These are phyloP conservation scores for Glaucopsyche alexis DNA, from an alignment of 2,888 invertebrate genomes.

Conservation along the genomic window DNA sequence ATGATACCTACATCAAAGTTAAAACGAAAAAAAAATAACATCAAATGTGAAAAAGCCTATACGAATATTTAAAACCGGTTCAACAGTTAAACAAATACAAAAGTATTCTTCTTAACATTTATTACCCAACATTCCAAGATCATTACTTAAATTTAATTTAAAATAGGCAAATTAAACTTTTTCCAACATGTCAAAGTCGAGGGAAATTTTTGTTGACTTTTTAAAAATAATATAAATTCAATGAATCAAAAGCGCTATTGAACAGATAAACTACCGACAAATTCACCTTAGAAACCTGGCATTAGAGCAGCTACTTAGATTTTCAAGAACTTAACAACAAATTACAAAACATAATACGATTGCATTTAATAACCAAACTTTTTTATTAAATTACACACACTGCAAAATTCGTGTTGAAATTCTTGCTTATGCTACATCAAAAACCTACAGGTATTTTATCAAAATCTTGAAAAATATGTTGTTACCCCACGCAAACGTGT, in stretches of 20 bases:
- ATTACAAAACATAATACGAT: too few relatives aligned
- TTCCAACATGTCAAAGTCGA: too few relatives aligned
- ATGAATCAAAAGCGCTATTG: too few relatives aligned
- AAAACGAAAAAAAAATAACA: neutral
- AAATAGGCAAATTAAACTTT: neutral
- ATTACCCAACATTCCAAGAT: neutral
- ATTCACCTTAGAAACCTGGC: too few relatives aligned
- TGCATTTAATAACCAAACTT: too few relatives aligned
- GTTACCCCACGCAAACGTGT: slow-evolving; percentile 10
- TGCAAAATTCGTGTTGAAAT: too few relatives aligned
- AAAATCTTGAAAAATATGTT: neutral
- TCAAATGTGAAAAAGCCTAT: neutral
- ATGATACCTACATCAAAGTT: slow-evolving; percentile 8
- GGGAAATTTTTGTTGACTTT: too few relatives aligned
- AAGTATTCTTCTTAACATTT: neutral
- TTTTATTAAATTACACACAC: too few relatives aligned
- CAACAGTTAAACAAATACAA: neutral
- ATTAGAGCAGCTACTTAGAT: neutral
- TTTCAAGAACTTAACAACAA: neutral
- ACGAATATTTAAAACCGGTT: slow-evolving; percentile 8
- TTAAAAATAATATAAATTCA: too few relatives aligned
- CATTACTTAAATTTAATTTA: too few relatives aligned
- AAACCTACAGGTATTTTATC: neutral
- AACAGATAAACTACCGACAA: neutral
- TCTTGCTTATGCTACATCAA: neutral